A percentile compares a stretch with the other conserved stretches of the same genome.
Evolutionary conservation across 2,888 invertebrate genomes (phyloP).

Genomic region (Macrophya alboannulata): DNA sequence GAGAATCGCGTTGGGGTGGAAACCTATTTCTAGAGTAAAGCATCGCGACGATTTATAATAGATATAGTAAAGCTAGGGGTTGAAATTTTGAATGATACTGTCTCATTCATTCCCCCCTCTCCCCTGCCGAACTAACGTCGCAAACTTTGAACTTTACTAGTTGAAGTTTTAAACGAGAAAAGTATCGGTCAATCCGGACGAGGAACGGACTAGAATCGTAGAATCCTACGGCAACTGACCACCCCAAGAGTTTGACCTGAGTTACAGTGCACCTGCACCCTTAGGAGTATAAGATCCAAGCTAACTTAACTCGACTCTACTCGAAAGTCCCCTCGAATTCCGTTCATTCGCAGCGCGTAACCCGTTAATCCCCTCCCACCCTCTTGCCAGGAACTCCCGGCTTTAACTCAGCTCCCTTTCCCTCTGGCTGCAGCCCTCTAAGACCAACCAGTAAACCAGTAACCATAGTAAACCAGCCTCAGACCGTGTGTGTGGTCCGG

Average conservation of each 20-base stretch:
- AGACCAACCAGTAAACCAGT: conserved; percentile 60
- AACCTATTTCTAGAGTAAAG: conserved; percentile 5
- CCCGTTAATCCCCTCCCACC: conserved; percentile 66
- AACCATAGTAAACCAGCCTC: conserved; percentile 57
- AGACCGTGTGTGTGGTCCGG: conserved; percentile 49
- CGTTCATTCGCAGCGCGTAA: conserved; percentile 68
- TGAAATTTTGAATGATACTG: not conserved
- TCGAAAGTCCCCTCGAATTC: conserved; percentile 64
- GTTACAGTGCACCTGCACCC: conserved; percentile 49
- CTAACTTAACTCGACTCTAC: conserved; percentile 53
- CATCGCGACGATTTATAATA: not conserved
- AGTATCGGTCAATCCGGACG: conserved; percentile 32
- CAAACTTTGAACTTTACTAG: conserved; percentile 19
- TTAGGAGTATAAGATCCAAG: conserved; percentile 41
- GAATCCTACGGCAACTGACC: conserved; percentile 34
- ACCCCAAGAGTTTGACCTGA: conserved; percentile 37
- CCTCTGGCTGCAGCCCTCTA: conserved; percentile 49
- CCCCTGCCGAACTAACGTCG: not conserved
- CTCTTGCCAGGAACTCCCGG: conserved; percentile 57
- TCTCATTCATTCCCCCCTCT: not conserved
- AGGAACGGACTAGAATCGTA: conserved; percentile 2
- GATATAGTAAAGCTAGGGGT: not conserved
- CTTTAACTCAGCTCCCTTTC: conserved; percentile 61
- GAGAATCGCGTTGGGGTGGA: conserved; percentile 7
- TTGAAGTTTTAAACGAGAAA: conserved; percentile 47